Conservation (phyloP, 2,113 vertebrate species). For the Misgurnus mizolepis region DNA sequence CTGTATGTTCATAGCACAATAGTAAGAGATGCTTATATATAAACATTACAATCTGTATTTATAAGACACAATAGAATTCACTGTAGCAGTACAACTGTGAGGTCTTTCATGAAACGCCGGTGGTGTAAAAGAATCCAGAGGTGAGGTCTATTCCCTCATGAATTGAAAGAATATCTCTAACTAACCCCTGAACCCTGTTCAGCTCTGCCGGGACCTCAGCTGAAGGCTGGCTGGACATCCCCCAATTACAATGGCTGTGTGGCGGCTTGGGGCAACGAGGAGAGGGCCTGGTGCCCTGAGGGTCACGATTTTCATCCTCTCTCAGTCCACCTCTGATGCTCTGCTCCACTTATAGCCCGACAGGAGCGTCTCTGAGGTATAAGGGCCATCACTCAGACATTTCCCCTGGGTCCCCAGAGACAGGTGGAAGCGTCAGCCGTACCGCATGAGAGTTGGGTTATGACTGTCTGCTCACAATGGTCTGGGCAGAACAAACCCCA, state of each 20-base stretch:
- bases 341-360: slow-evolving; percentile 1
- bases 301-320: slow-evolving; percentile 13
- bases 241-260: slow-evolving; percentile 20
- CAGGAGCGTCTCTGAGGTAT: not conserved
- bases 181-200: slow-evolving; percentile 8
- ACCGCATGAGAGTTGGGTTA: not conserved
- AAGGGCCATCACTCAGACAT: slow-evolving; percentile 3
- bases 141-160: not conserved
- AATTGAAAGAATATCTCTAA: not conserved
- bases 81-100: not conserved
- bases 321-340: slow-evolving; percentile 20
- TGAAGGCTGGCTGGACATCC: not conserved
- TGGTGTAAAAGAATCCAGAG: not conserved
- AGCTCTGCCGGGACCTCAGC: not conserved
- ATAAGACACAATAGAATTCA: not conserved
- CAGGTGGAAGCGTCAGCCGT: not conserved
- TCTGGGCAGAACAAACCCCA: not conserved
- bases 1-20: too few species aligned
- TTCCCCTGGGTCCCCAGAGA: not conserved
- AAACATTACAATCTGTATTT: not conserved
- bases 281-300: not conserved
- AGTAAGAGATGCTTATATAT: too few species aligned
- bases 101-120: not conserved
- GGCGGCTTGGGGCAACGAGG: not conserved
- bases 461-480: slow-evolving; percentile 28